Conservation (phyloP, 2,797 vertebrate genomes). For the Anas bernieri region DNA sequence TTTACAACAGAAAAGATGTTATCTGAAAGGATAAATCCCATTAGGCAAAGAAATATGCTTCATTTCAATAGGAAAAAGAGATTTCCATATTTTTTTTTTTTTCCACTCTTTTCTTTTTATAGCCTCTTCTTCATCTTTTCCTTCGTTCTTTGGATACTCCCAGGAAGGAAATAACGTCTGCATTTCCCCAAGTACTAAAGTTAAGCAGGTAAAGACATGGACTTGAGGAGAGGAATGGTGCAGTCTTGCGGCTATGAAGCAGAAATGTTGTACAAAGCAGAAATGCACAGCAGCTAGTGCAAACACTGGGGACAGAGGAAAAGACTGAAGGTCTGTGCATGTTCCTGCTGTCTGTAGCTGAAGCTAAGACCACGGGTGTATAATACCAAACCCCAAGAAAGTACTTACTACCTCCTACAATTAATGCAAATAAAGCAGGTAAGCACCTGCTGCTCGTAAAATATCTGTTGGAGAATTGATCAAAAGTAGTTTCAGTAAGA, state of each 20-base stretch:
- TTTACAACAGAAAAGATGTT: not conserved
- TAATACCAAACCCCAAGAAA: rapidly evolving
- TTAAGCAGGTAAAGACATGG: not conserved
- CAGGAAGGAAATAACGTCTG: not conserved
- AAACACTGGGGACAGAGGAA: rapidly evolving
- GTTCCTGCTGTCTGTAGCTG: not conserved
- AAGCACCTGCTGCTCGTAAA: not conserved
- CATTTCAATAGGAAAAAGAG: not conserved
- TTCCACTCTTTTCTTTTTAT: not conserved
- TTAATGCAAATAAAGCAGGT: rapidly evolving
- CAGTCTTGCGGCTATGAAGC: not conserved
- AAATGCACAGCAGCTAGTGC: not conserved
- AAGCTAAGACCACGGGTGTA: rapidly evolving
- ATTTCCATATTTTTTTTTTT: not conserved
- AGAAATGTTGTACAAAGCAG: rapidly evolving
- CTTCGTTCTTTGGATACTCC: not conserved
- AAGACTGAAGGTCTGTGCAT: rapidly evolving
- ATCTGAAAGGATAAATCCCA: not conserved
- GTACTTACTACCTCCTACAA: not conserved
- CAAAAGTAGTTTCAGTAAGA: not conserved
- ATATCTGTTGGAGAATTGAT: not conserved
- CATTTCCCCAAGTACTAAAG: not conserved
- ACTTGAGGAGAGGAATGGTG: rapidly evolving
- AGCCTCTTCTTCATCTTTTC: not conserved
- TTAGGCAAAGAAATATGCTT: not conserved